phyloP scores from a whole-genome alignment of 92 coral and sea anemone species.

The Siderastrea radians region DNA sequence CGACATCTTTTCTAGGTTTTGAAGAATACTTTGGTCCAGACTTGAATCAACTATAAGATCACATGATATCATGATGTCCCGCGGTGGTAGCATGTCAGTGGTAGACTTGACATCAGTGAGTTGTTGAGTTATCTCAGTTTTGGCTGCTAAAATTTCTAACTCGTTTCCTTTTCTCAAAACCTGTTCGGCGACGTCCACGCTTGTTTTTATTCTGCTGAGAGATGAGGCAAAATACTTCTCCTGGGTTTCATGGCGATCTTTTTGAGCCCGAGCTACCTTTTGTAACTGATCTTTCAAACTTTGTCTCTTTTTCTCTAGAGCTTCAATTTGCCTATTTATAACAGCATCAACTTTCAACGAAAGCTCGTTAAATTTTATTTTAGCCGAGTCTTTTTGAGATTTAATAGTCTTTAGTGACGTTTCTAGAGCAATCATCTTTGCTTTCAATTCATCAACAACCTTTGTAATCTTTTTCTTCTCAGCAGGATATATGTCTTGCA shows the following conservation, averaged over 20 bases:
- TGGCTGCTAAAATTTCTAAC: neutral
- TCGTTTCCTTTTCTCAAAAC: neutral
- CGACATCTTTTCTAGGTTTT: neutral
- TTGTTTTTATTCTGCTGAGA: neutral
- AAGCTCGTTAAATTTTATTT: neutral
- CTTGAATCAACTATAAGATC: neutral
- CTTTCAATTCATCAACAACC: neutral
- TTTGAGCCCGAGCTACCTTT: neutral
- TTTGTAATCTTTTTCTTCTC: neutral
- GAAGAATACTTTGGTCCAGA: neutral
- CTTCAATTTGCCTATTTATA: neutral
- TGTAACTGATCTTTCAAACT: neutral
- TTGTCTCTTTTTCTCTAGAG: neutral
- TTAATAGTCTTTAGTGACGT: neutral
- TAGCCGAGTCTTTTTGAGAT: neutral
- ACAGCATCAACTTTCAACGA: neutral
- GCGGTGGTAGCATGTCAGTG: neutral
- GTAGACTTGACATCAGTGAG: neutral
- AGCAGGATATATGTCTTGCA: neutral
- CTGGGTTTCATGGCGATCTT: neutral
- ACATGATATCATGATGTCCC: neutral
- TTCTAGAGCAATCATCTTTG: neutral
- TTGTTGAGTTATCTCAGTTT: neutral
- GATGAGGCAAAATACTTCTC: neutral
- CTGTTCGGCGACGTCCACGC: neutral